A percentile compares a stretch with the other conserved stretches of the same genome.
phyloP scores from a whole-genome alignment of 1,140 invertebrate species.

The Pemphigus obesinymphae region DNA sequence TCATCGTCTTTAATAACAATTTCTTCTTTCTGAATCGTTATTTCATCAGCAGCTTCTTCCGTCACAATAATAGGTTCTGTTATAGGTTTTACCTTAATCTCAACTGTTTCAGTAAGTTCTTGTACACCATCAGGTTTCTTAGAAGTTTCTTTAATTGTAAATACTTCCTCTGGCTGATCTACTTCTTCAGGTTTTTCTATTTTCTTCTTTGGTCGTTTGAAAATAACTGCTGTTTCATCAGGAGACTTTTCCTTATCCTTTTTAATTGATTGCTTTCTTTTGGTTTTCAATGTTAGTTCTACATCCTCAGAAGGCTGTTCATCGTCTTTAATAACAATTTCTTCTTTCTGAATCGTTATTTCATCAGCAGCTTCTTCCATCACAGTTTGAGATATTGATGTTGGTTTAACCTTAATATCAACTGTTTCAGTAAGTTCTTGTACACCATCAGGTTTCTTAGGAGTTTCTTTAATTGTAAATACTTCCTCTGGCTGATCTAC shows the following conservation, averaged over 20 bases:
- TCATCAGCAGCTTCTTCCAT: no score
- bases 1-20: constrained; percentile 46
- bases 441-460: no score
- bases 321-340: no score
- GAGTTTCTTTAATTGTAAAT: no score
- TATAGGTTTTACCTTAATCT: constrained; percentile 41
- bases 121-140: constrained; percentile 42
- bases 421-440: no score
- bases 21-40: constrained; percentile 44
- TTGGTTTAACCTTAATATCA: no score
- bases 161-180: constrained; percentile 43
- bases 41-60: constrained; percentile 32
- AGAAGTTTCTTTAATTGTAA: background rate
- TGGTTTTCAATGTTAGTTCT: no score
- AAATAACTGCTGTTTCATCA: background rate
- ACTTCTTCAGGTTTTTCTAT: background rate
- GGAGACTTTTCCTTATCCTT: no score
- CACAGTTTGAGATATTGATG: no score
- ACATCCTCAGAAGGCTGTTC: no score
- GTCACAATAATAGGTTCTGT: background rate
- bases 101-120: constrained; percentile 21
- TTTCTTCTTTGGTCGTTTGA: background rate
- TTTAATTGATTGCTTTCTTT: no score
- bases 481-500: constrained; percentile 43
- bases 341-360: no score